Evolutionary conservation across 2,113 vertebrate species (phyloP), one percentile per base, ranked within the genome.

Genomic region (Psephotus haematonotus): DNA sequence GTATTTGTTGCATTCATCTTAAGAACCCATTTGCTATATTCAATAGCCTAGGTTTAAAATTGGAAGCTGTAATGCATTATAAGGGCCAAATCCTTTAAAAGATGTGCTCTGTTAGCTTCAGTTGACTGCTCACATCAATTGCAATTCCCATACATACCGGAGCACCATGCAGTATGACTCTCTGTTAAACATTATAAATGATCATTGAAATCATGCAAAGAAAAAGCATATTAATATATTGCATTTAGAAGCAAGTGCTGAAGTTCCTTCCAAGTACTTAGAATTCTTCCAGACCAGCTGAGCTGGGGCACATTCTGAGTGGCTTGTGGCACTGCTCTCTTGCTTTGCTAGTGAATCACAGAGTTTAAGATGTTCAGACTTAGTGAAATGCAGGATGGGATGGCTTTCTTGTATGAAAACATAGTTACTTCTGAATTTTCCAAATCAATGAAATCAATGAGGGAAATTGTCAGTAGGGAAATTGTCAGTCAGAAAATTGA

Each of bases 121-220:
- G 69, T 55, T 90, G 90, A 78, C 78, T 97, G 91, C 57, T 88
- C 88, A 14, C 49, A 80, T 92, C 83, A 63, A 11, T 83, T 92
- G 76, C 59, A 67, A 75, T 85, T 88, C 55, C 16, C 27, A 4
- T 1, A 3, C 55, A 53, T 15, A 14, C 65, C 31, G 46, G 37
- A 82, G 37, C 41, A 62, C 57, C 11, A 3, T n/a, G 33, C 65
- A 79, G 47, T 86, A 55, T 57, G 29, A 33, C 35, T 92, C 5
- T 10, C 57, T 92, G 33, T 89, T 81, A 43, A 72, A 41, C 1
- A 3, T 82, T 78, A 24, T 57, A 69, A 95, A 47, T 67, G 14
- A 69, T 77, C 31, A 60, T 7, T 82, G 63, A 96, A 87, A 80
- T 59, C 13, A 35, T 76, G 65, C 74, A 81, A 85, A 85, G 35